Evolutionary conservation across 2,888 invertebrate genomes (phyloP), one percentile per base, ranked within the genome.

Genomic region (Euplexia lucipara): DNA sequence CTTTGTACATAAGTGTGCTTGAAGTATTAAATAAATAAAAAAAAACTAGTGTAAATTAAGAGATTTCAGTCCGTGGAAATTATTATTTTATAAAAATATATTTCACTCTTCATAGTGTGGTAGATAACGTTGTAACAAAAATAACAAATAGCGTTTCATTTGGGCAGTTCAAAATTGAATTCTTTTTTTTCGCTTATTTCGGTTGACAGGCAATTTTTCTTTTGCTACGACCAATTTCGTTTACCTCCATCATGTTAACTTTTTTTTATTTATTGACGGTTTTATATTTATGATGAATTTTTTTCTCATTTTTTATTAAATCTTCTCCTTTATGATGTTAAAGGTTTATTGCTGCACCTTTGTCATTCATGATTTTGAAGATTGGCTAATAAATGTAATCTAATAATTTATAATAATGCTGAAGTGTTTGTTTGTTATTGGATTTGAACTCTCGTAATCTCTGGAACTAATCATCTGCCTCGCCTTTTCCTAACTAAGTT

Each of bases 151-250:
- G 1, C 14, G 12, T 54, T 54, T 30, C 47, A 69, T 54, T 71
- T 12, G 18, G 56, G 56, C 37, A 56, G 14, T 44, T 51, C 45
- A 71, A 71, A 68, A 69, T 61, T 56, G 51, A 71, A 75, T 71
- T 47, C 5, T 44, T 32, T 73, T 32, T 73, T 53, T 60, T 69
- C 45, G 41, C 45, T 56, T 20, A 51, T 30, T 2, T 37, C 18
- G 8, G 16, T 60, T 75, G 75, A 68, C 69, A 68, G 44, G 69
- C 44, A 51, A 75, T 71, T 42, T 54, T 34, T 56, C 49, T 69
- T 37, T 26, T 8, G 41, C 37, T 26, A 26, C n/a, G 49, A 45
- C 34, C 26, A 70, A 58, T 70, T 75, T 58, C n/a, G 53, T 30
- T 70, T 44, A 49, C 63, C 64, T 75, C 56, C 34, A 12, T 75